Conservation (phyloP, 1,140 invertebrate genomes). For the Propsilocerus akamusi region DNA sequence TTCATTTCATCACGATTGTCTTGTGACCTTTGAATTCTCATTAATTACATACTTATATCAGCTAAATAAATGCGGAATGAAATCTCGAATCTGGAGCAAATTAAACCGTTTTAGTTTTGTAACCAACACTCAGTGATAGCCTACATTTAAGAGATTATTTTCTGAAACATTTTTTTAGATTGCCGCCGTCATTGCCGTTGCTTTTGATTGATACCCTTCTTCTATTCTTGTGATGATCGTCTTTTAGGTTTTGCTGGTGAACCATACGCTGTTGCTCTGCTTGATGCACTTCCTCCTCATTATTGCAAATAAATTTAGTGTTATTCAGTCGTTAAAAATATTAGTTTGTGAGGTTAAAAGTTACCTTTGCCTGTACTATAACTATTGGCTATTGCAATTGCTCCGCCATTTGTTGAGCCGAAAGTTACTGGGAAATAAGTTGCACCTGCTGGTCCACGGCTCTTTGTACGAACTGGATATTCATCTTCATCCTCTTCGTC, state of each 20-base stretch:
- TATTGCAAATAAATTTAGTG: neutral
- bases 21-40: too few relatives aligned
- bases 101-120: too few relatives aligned
- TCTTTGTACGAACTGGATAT: constrained; percentile 13
- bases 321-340: neutral
- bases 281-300: constrained; percentile 34
- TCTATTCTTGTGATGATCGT: too few relatives aligned
- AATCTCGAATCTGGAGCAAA: too few relatives aligned
- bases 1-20: too few relatives aligned
- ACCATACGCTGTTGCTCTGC: constrained; percentile 47
- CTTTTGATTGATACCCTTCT: too few relatives aligned
- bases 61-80: too few relatives aligned
- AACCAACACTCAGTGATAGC: too few relatives aligned
- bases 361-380: constrained; percentile 40
- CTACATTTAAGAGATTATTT: too few relatives aligned
- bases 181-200: too few relatives aligned
- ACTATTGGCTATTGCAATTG: constrained; percentile 45
- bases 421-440: constrained; percentile 44
- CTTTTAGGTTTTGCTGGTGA: constrained; percentile 16
- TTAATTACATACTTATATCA: too few relatives aligned
- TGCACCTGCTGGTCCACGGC: constrained; percentile 18
- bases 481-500: constrained; percentile 26
- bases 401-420: constrained; percentile 26
- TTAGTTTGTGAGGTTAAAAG: neutral
- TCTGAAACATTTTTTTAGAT: too few relatives aligned